Evolutionary conservation across 2,797 vertebrate species (phyloP).

Genomic region (Tapera naevia): DNA sequence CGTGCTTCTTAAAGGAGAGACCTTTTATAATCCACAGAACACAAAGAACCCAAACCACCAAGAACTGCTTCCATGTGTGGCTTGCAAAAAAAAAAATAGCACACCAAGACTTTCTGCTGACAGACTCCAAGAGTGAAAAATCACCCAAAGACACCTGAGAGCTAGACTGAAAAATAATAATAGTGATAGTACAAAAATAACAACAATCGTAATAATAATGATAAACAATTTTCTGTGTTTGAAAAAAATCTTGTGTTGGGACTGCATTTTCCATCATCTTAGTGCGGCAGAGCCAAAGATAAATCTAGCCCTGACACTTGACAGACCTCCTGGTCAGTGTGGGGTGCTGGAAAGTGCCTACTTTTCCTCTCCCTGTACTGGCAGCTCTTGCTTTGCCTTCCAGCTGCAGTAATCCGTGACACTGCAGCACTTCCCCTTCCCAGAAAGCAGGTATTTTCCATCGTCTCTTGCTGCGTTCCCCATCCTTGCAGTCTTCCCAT

Average conservation of each 20-base stretch:
- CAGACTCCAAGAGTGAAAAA: background rate
- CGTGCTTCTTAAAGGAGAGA: conserved; percentile 43
- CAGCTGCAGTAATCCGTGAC: background rate
- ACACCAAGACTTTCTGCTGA: background rate
- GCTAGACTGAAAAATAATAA: background rate
- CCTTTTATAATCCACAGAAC: conserved; percentile 22
- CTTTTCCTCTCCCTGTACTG: background rate
- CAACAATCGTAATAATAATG: background rate
- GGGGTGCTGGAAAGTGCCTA: background rate
- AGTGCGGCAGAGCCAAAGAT: background rate
- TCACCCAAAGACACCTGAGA: background rate
- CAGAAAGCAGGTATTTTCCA: background rate
- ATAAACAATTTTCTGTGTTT: background rate
- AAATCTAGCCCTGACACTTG: background rate
- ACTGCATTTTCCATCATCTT: background rate
- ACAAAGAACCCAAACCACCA: conserved; percentile 23
- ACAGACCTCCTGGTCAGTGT: background rate
- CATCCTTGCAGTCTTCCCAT: fast-evolving
- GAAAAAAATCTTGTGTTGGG: background rate
- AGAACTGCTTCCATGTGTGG: conserved; percentile 29
- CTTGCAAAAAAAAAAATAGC: background rate
- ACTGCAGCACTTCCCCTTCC: background rate
- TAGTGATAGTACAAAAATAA: background rate
- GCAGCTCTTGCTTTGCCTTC: conserved; percentile 1
- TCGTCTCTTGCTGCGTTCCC: fast-evolving